phyloP scores from a whole-genome alignment of 2,113 vertebrate genomes.

The Chelonoidis abingdonii region DNA sequence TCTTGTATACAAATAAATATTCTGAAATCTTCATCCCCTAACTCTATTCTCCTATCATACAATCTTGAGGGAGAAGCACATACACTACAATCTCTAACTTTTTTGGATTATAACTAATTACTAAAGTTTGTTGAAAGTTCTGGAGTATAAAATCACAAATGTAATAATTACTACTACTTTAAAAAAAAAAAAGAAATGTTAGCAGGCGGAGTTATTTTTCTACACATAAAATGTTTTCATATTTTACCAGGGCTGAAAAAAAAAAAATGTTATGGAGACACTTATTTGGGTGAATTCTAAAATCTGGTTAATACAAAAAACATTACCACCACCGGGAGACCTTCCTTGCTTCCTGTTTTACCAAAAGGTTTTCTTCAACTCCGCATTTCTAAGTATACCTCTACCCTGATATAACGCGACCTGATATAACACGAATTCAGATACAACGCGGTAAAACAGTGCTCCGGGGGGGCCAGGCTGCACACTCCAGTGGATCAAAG shows the following conservation, averaged over 20 bases:
- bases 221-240: neutral
- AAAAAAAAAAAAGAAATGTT: neutral
- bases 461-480: too few relatives aligned
- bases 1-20: too few relatives aligned
- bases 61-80: neutral
- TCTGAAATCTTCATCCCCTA: too few relatives aligned
- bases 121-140: neutral
- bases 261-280: slow-evolving; percentile 9
- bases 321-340: neutral
- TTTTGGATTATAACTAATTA: neutral
- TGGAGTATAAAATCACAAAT: neutral
- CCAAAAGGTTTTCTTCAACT: neutral
- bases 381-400: neutral
- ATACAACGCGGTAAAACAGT: too few relatives aligned
- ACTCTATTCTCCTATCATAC: neutral
- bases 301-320: neutral
- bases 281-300: neutral
- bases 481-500: too few relatives aligned
- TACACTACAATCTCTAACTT: neutral
- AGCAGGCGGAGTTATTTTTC: neutral
- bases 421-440: too few relatives aligned
- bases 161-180: neutral
- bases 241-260: slow-evolving; percentile 21
- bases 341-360: neutral
- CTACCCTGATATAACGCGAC: too few relatives aligned